Percentiles rank a stretch among this genome's conserved stretches.
Conservation (phyloP, 2,888 invertebrate species). For the Mystacides longicornis region DNA sequence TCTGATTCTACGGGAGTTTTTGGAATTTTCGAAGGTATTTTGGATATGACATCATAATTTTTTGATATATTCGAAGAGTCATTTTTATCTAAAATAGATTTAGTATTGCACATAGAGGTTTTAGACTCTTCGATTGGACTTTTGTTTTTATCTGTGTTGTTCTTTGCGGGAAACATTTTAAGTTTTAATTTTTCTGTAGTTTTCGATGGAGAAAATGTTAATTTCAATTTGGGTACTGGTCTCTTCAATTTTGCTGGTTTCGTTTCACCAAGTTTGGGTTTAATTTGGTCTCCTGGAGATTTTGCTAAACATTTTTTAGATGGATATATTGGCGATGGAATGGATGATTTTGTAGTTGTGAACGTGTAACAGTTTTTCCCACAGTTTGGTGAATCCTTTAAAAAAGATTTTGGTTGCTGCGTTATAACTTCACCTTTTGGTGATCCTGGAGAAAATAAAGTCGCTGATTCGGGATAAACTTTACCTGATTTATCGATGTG, state of each 20-base stretch:
- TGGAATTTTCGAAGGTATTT: slow-evolving; percentile 48
- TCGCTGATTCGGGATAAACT: slow-evolving; percentile 22
- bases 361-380: background rate
- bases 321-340: background rate
- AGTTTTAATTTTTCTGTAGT: slow-evolving; percentile 37
- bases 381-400: slow-evolving; percentile 5
- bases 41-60: slow-evolving; percentile 33
- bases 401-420: slow-evolving; percentile 5
- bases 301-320: background rate
- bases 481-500: slow-evolving; percentile 22
- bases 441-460: slow-evolving; percentile 17
- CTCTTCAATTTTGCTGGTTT: slow-evolving; percentile 27
- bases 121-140: too few relatives aligned
- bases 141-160: background rate
- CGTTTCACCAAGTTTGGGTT: background rate
- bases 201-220: slow-evolving; percentile 42
- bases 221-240: slow-evolving; percentile 37
- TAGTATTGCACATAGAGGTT: too few relatives aligned
- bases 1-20: slow-evolving; percentile 46
- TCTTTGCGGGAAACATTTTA: slow-evolving; percentile 38
- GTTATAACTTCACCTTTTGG: slow-evolving; percentile 19
- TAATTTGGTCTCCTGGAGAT: background rate
- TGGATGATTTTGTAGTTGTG: background rate
- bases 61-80: slow-evolving; percentile 32
- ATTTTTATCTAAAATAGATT: slow-evolving; percentile 32